These are phyloP conservation scores for Corydoras maculifer DNA, from an alignment of 2,113 vertebrate species.

Conservation along the genomic window DNA sequence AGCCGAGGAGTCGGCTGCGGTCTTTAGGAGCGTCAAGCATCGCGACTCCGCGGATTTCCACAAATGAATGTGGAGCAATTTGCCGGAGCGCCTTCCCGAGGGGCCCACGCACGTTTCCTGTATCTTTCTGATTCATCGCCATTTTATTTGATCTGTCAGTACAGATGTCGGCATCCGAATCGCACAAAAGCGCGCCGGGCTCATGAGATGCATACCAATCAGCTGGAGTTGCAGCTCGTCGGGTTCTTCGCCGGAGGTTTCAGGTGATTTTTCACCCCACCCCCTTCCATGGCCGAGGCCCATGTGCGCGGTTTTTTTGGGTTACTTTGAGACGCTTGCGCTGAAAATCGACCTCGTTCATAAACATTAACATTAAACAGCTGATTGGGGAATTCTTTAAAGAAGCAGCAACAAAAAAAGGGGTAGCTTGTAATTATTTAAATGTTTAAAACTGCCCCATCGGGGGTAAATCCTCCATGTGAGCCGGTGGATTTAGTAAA, in stretches of 20 bases:
- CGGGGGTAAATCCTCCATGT: no score
- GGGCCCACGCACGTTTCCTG: slow-evolving; percentile 19
- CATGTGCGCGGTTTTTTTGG: slow-evolving; percentile 4
- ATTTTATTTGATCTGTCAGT: slow-evolving; percentile 24
- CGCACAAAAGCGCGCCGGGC: slow-evolving; percentile 6
- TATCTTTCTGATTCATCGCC: background rate
- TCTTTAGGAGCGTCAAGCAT: slow-evolving; percentile 7
- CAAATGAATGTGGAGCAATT: slow-evolving; percentile 7
- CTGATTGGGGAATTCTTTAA: background rate
- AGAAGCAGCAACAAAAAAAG: background rate
- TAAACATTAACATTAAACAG: background rate
- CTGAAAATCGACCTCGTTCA: slow-evolving; percentile 23
- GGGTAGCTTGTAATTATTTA: background rate
- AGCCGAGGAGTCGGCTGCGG: background rate
- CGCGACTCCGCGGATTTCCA: background rate
- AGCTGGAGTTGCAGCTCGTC: background rate
- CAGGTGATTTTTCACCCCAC: slow-evolving; percentile 18
- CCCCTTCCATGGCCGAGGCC: background rate
- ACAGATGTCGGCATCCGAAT: slow-evolving; percentile 14
- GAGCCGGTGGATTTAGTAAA: no score
- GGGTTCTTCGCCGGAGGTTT: slow-evolving; percentile 15
- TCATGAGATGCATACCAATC: slow-evolving; percentile 14
- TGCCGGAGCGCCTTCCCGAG: slow-evolving; percentile 2
- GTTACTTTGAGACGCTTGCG: slow-evolving; percentile 10
- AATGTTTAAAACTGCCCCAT: no score